phyloP scores from a whole-genome alignment of 2,888 invertebrate species.

The Hirtodrosophila trivittata region DNA sequence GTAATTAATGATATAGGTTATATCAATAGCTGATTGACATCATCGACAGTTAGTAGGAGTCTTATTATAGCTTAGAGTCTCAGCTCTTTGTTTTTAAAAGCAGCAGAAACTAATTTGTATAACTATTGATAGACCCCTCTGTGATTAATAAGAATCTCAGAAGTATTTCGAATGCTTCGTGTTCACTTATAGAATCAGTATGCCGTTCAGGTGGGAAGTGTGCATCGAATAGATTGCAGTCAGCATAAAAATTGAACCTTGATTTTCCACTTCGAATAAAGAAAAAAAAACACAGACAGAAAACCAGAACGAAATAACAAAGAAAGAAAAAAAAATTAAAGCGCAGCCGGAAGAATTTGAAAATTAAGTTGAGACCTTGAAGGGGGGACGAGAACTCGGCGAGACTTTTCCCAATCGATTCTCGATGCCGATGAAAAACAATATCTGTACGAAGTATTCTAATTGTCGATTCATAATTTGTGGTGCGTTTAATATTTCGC shows the following conservation, averaged over 20 bases:
- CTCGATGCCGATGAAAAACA: conserved; percentile 13
- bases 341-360: conserved; percentile 36
- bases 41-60: too few relatives aligned
- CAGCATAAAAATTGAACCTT: conserved; percentile 7
- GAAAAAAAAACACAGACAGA: background rate
- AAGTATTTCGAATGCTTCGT: too few relatives aligned
- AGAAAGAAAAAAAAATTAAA: conserved; percentile 15
- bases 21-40: too few relatives aligned
- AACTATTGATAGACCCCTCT: too few relatives aligned
- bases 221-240: background rate
- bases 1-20: too few relatives aligned
- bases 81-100: too few relatives aligned
- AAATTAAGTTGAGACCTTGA: conserved; percentile 43
- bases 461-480: conserved; percentile 61
- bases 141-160: too few relatives aligned
- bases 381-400: conserved; percentile 17
- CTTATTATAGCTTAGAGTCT: too few relatives aligned
- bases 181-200: too few relatives aligned
- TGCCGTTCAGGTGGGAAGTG: background rate
- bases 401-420: conserved; percentile 37
- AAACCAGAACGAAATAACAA: background rate
- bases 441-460: conserved; percentile 48
- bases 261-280: conserved; percentile 33
- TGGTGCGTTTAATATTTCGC: conserved; percentile 27
- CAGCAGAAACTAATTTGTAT: too few relatives aligned